Evolutionary conservation across 2,797 vertebrate genomes (phyloP), one percentile per base, ranked within the genome.

Genomic region (Numenius phaeopus): DNA sequence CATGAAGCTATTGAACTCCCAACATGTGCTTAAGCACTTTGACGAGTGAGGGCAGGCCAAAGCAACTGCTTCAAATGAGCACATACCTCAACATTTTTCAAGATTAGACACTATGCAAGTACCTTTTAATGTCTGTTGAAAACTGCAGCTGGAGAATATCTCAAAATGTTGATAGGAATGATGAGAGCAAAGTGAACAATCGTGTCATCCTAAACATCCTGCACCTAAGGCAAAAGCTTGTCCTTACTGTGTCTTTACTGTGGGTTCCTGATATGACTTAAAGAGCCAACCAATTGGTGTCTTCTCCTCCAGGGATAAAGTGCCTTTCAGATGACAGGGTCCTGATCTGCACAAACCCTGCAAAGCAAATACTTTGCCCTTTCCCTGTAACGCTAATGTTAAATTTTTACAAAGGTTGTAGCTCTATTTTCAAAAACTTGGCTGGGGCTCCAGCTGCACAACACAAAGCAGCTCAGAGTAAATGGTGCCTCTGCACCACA

Each of bases 341-440:
- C 40, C 39, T 83, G 52, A 59, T 64, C 32, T 46, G 34, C 50
- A 72, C 20, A 66, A 77, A 64, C 15, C 5, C 58, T 61, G 29
- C 18, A 73, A 83, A 90, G 21, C 9, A 90, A 69, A 77, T 66
- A 42, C 47, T 92, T 73, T 17, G 15, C 14, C 66, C 7, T 91
- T 91, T 84, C 14, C 34, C 30, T 85, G 5, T 57, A 94, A 67
- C 9, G 59, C 57, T 89, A 66, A 79, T 47, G 26, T 11, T 49
- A 75, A 57, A 61, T 75, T 91, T 88, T 89, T 82, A 82, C 32
- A 61, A 78, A 94, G 22, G 54, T 61, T 72, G 40, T 49, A 69
- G 78, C 52, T 94, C 70, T 93, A 16, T 76, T 91, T 94, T 87
- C 75, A 85, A 84, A 91, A 58, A 52, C 78, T 76, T 69, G 82